Evolutionary conservation across 2,888 invertebrate species (phyloP).

Genomic region (Malthinus flaveolus): DNA sequence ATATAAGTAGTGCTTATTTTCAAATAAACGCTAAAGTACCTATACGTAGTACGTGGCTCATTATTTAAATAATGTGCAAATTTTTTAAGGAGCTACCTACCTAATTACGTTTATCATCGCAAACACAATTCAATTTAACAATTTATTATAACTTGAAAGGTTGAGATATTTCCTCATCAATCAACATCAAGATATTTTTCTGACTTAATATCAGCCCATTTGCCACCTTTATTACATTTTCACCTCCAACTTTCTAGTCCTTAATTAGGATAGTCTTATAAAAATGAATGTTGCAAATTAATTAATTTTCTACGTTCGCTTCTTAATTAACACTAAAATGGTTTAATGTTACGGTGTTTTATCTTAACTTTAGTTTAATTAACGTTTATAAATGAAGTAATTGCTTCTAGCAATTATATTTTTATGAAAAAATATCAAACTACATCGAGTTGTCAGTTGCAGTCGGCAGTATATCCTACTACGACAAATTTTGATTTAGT

Average conservation of each 20-base stretch:
- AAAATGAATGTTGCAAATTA: neutral
- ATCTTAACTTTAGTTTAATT: slow-evolving; percentile 11
- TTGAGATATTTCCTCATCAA: slow-evolving; percentile 15
- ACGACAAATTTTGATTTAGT: neutral
- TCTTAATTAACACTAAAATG: slow-evolving; percentile 8
- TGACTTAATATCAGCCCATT: neutral
- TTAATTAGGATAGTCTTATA: slow-evolving; percentile 2
- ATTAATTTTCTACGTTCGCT: neutral
- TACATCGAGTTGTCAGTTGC: slow-evolving; percentile 10
- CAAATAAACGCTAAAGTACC: no score
- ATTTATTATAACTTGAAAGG: slow-evolving; percentile 10
- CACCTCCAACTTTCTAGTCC: neutral
- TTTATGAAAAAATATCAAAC: neutral
- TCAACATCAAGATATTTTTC: slow-evolving; percentile 16
- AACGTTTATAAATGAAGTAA: slow-evolving; percentile 8
- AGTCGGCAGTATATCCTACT: slow-evolving; percentile 9
- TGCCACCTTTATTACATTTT: neutral
- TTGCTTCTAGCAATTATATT: slow-evolving; percentile 16
- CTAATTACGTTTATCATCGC: neutral
- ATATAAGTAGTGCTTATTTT: no score
- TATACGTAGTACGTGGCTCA: no score
- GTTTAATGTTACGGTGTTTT: slow-evolving; percentile 3
- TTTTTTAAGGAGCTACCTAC: neutral
- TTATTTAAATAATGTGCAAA: no score
- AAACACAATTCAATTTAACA: slow-evolving; percentile 11